These are phyloP conservation scores for Sebastes hopkinsi DNA, from an alignment of 2,797 vertebrate genomes.

Conservation along the genomic window DNA sequence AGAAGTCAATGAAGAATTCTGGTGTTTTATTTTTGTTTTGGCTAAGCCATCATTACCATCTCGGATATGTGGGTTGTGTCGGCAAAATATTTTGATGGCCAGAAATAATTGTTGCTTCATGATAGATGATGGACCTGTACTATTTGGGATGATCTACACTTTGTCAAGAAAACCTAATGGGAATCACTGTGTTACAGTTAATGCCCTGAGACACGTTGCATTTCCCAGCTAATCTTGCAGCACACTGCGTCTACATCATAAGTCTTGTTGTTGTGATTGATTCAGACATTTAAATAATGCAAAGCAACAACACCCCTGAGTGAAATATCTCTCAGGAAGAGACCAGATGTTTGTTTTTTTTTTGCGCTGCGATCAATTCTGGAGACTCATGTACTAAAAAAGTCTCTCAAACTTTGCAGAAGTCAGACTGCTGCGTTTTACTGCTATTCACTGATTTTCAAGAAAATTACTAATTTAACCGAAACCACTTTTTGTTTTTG, in stretches of 20 bases:
- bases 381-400: not conserved
- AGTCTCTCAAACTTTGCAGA: not conserved
- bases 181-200: not conserved
- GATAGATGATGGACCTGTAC: not conserved
- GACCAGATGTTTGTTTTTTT: conserved; percentile 3
- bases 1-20: not conserved
- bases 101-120: not conserved
- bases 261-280: conserved; percentile 9
- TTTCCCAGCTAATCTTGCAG: not conserved
- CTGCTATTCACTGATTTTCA: not conserved
- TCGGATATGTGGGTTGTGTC: not conserved
- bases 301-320: conserved; percentile 10
- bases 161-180: not conserved
- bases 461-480: too few species aligned
- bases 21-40: too few species aligned
- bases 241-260: not conserved
- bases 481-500: too few species aligned
- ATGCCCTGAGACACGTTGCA: not conserved
- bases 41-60: not conserved
- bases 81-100: not conserved
- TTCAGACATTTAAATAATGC: conserved; percentile 22
- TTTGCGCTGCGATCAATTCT: not conserved
- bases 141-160: too few species aligned
- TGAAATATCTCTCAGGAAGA: not conserved
- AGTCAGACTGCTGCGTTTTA: not conserved